Conservation (phyloP, 2,797 vertebrate genomes). For the Neosalanx taihuensis region DNA sequence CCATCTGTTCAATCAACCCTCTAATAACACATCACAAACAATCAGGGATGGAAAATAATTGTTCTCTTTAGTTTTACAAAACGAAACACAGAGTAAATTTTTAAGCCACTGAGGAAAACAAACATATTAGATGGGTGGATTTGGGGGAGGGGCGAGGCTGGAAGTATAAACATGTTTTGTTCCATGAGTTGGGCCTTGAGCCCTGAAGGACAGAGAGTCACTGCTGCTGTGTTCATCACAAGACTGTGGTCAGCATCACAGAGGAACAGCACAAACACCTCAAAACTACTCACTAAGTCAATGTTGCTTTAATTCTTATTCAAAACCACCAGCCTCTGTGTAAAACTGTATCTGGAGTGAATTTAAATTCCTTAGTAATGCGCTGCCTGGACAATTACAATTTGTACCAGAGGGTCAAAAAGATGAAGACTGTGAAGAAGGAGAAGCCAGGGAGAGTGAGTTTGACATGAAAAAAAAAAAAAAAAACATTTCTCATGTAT, state of each 20-base stretch:
- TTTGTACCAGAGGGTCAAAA: neutral
- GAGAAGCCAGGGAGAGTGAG: neutral
- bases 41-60: conserved; percentile 43
- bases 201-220: conserved; percentile 40
- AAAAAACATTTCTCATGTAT: conserved; percentile 32
- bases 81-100: conserved; percentile 32
- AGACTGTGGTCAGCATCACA: conserved; percentile 56
- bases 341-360: conserved; percentile 35
- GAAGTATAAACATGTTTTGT: conserved; percentile 47
- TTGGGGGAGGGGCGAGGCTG: conserved; percentile 13
- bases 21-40: conserved; percentile 35
- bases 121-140: neutral
- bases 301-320: conserved; percentile 33
- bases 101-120: conserved; percentile 23
- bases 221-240: conserved; percentile 50
- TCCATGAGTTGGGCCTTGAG: conserved; percentile 37
- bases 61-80: conserved; percentile 21
- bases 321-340: conserved; percentile 28
- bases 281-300: conserved; percentile 38
- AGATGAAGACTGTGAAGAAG: conserved; percentile 18
- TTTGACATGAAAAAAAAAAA: conserved; percentile 7
- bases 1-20: conserved; percentile 11
- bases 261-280: conserved; percentile 55
- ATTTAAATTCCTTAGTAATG: conserved; percentile 37
- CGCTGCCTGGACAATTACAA: conserved; percentile 31